phyloP scores from a whole-genome alignment of 2,113 vertebrate genomes.

The Chaetura pelagica region DNA sequence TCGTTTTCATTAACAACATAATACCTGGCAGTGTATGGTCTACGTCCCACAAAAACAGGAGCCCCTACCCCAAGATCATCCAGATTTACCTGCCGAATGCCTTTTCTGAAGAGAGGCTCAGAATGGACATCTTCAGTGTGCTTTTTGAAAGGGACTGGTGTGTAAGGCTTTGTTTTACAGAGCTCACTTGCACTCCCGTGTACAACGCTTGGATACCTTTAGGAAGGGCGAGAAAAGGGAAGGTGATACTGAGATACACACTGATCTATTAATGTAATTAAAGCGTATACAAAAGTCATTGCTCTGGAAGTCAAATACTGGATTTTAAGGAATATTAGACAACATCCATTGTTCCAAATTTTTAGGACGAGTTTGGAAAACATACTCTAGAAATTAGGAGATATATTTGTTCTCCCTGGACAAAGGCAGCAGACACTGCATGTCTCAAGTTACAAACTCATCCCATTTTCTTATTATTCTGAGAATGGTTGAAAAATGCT shows the following conservation, averaged over 20 bases:
- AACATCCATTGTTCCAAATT: neutral
- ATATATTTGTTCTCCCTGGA: neutral
- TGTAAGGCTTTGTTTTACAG: conserved; percentile 76
- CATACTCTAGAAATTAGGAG: neutral
- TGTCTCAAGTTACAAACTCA: neutral
- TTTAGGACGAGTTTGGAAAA: neutral
- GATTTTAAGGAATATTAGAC: neutral
- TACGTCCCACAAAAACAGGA: conserved; percentile 67
- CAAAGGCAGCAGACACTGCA: neutral
- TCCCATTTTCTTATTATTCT: neutral
- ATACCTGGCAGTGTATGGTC: conserved; percentile 80
- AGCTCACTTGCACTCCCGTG: conserved; percentile 73
- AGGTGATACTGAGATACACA: neutral
- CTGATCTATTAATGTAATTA: neutral
- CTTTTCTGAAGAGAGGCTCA: conserved; percentile 86
- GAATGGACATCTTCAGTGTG: conserved; percentile 76
- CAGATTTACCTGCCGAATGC: conserved; percentile 57
- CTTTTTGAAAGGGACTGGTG: conserved; percentile 28
- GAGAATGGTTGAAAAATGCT: neutral
- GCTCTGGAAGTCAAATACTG: neutral
- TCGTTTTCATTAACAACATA: conserved; percentile 85
- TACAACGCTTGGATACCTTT: conserved; percentile 73
- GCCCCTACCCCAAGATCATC: conserved; percentile 58
- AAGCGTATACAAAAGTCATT: neutral
- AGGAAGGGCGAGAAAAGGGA: neutral